Percentiles rank a stretch among this genome's conserved stretches.
Conservation (phyloP, 2,888 invertebrate genomes). For the Phalera bucephala region DNA sequence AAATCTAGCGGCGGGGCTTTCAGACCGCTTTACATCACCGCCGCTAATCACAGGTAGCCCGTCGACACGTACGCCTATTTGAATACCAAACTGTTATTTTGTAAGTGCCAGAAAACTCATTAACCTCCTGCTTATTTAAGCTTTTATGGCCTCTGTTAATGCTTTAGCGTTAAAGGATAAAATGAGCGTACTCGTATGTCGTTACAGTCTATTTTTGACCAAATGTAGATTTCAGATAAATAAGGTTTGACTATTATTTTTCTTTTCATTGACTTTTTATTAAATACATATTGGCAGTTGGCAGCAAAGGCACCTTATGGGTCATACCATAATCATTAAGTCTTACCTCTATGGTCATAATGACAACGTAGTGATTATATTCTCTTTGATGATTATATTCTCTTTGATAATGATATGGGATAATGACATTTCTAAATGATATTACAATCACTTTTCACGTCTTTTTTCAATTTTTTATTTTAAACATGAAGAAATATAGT, state of each 20-base stretch:
- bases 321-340: too few species aligned
- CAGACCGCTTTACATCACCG: constrained; percentile 65
- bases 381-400: not conserved
- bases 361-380: too few species aligned
- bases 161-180: too few species aligned
- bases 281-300: too few species aligned
- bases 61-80: constrained; percentile 67
- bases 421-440: not conserved
- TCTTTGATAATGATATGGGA: not conserved
- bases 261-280: too few species aligned
- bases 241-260: too few species aligned
- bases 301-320: too few species aligned
- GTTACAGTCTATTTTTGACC: too few species aligned
- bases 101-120: constrained; percentile 51
- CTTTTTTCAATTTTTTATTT: constrained; percentile 5
- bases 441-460: not conserved
- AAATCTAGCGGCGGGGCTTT: constrained; percentile 67
- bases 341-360: too few species aligned
- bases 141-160: constrained; percentile 12
- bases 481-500: constrained; percentile 42
- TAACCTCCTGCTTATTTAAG: constrained; percentile 32
- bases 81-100: constrained; percentile 63
- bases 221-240: too few species aligned
- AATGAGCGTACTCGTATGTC: too few species aligned
- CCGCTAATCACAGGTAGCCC: constrained; percentile 76